These are phyloP conservation scores for Pterostichus madidus DNA, from an alignment of 2,888 invertebrate genomes.

Conservation along the genomic window DNA sequence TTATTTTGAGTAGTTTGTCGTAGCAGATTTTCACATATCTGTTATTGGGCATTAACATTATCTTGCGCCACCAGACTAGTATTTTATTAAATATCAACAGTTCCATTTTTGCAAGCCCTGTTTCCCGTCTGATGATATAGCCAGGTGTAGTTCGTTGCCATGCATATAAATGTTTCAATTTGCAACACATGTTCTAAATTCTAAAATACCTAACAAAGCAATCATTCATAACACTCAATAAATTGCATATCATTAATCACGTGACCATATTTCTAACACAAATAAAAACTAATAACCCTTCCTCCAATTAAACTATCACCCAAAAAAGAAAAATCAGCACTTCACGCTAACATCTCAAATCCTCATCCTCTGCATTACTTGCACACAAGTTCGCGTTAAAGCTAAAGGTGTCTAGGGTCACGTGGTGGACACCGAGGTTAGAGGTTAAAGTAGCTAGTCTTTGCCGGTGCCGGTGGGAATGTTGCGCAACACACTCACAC, in stretches of 20 bases:
- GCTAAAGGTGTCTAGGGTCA: slow-evolving; percentile 28
- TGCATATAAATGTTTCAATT: no score
- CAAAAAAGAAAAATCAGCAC: not conserved
- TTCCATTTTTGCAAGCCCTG: no score
- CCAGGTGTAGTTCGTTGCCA: no score
- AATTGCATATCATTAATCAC: not conserved
- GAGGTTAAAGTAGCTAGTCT: slow-evolving; percentile 32
- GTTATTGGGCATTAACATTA: no score
- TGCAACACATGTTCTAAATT: no score
- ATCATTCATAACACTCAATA: not conserved
- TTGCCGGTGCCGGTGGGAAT: slow-evolving; percentile 11
- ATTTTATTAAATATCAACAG: no score
- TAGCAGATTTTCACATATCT: no score
- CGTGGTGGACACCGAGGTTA: slow-evolving; percentile 34
- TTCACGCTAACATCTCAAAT: not conserved
- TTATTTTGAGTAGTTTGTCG: no score
- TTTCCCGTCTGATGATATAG: no score
- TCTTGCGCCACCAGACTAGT: no score
- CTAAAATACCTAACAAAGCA: no score
- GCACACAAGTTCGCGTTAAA: not conserved
- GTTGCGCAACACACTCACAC: slow-evolving; percentile 26
- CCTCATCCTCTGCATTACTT: slow-evolving; percentile 1
- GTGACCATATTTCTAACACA: not conserved
- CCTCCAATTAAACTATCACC: not conserved
- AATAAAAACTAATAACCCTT: not conserved